Percentiles rank a stretch among this genome's conserved stretches.
phyloP scores from a whole-genome alignment of 2,113 vertebrate species.

The Cygnus buccinator region DNA sequence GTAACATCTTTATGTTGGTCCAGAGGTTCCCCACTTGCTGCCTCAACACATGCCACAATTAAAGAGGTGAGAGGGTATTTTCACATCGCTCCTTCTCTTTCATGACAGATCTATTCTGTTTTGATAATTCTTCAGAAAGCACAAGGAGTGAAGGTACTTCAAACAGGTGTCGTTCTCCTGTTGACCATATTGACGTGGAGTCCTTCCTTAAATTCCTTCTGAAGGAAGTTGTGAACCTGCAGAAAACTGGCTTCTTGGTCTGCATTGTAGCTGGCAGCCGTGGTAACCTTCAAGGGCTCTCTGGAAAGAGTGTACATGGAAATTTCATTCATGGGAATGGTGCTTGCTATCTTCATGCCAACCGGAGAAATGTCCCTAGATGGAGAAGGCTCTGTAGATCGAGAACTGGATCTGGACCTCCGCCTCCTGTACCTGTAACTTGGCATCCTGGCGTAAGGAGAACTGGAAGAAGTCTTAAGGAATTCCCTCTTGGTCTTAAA shows the following conservation, averaged over 20 bases:
- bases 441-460: conserved; percentile 95
- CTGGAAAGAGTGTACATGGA: conserved; percentile 96
- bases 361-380: conserved; percentile 90
- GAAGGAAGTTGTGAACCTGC: conserved; percentile 96
- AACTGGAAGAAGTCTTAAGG: conserved; percentile 91
- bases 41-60: conserved; percentile 42
- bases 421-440: conserved; percentile 93
- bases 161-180: conserved; percentile 95
- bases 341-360: conserved; percentile 85
- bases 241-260: conserved; percentile 92
- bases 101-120: conserved; percentile 32
- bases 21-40: conserved; percentile 24
- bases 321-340: conserved; percentile 90
- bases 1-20: conserved; percentile 39
- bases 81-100: conserved; percentile 2
- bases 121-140: not conserved
- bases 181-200: conserved; percentile 84
- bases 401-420: conserved; percentile 90
- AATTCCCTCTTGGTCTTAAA: conserved; percentile 90
- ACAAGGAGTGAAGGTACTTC: conserved; percentile 53
- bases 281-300: conserved; percentile 87
- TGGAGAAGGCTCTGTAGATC: conserved; percentile 89
- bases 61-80: conserved; percentile 68
- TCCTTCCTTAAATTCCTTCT: conserved; percentile 92
- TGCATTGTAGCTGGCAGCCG: conserved; percentile 89